phyloP scores from a whole-genome alignment of 2,888 invertebrate species.

The Dicycla oo region DNA sequence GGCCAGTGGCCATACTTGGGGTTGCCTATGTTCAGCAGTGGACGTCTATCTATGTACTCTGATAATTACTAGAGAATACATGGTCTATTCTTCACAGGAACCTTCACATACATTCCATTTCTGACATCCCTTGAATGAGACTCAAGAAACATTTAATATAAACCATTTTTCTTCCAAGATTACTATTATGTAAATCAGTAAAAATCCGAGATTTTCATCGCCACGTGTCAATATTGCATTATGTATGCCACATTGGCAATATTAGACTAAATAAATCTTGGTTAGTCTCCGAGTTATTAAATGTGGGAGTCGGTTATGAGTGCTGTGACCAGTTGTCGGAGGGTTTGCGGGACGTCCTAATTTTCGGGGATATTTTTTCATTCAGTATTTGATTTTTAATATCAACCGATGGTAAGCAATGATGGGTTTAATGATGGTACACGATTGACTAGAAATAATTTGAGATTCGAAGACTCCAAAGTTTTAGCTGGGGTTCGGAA shows the following conservation, averaged over 20 bases:
- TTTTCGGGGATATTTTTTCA: not conserved
- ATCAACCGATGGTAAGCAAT: not conserved
- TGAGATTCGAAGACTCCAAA: not conserved
- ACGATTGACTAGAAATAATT: no score
- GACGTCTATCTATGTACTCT: not conserved
- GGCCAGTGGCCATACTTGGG: not conserved
- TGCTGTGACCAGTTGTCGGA: slow-evolving; percentile 40
- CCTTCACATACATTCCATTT: not conserved
- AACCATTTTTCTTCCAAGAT: slow-evolving; percentile 27
- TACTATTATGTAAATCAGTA: slow-evolving; percentile 52
- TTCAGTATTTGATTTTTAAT: not conserved
- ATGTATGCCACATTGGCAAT: slow-evolving; percentile 68
- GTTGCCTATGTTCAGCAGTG: not conserved
- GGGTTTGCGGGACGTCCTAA: slow-evolving; percentile 10
- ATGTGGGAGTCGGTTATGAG: slow-evolving; percentile 65
- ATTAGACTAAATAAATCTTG: slow-evolving; percentile 76
- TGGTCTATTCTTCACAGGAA: not conserved
- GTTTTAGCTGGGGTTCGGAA: no score
- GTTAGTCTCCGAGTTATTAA: slow-evolving; percentile 74
- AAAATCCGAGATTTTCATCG: slow-evolving; percentile 48
- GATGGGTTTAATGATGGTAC: not conserved
- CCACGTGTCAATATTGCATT: slow-evolving; percentile 67
- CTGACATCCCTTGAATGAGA: not conserved
- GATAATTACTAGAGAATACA: not conserved
- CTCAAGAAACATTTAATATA: slow-evolving; percentile 42